These are phyloP conservation scores for Phaonia tiefii DNA, from an alignment of 2,888 invertebrate species.

Conservation along the genomic window DNA sequence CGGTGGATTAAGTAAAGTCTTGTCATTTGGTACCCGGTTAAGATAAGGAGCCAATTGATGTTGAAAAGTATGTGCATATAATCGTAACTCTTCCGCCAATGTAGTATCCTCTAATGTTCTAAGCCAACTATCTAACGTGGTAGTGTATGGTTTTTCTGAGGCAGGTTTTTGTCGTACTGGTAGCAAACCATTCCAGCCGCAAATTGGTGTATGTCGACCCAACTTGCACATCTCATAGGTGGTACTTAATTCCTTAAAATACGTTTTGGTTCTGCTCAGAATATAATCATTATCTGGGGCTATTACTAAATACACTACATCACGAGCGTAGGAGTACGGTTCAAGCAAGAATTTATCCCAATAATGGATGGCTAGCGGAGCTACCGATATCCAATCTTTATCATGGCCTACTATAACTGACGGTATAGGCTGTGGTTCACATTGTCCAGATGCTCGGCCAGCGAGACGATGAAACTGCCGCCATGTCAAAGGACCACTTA, in stretches of 20 bases:
- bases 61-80: conserved; percentile 92
- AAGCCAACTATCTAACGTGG: conserved; percentile 92
- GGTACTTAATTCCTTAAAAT: conserved; percentile 95
- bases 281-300: conserved; percentile 95
- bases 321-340: conserved; percentile 96
- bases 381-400: conserved; percentile 95
- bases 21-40: conserved; percentile 88
- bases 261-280: conserved; percentile 88
- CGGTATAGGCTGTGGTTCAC: conserved; percentile 98
- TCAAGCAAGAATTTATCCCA: conserved; percentile 99
- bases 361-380: conserved; percentile 95
- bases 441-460: conserved; percentile 95
- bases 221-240: conserved; percentile 97
- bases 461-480: conserved; percentile 97
- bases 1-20: conserved; percentile 86
- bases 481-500: conserved; percentile 99
- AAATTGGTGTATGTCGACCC: conserved; percentile 95
- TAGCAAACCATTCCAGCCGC: conserved; percentile 92
- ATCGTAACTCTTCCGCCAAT: conserved; percentile 90
- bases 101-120: conserved; percentile 90
- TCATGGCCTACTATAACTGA: conserved; percentile 96
- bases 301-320: conserved; percentile 96
- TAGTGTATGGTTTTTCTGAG: conserved; percentile 62
- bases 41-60: conserved; percentile 89
- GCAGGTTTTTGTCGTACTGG: conserved; percentile 85